These are phyloP conservation scores for Cyphomyrmex costatus DNA, from an alignment of 1,140 invertebrate species.

Conservation along the genomic window DNA sequence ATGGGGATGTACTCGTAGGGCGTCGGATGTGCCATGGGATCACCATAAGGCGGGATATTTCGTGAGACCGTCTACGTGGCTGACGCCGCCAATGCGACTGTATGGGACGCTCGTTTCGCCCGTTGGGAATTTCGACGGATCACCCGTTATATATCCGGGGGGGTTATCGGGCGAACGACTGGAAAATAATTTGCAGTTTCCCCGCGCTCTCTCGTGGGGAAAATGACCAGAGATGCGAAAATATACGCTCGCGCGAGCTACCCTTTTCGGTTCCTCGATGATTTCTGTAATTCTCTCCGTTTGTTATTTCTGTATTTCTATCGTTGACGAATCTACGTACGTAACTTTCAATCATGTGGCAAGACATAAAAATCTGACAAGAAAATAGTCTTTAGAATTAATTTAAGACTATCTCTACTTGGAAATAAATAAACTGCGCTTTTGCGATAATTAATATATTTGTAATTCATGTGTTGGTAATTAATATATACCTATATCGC, in stretches of 20 bases:
- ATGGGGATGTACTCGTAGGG: conserved; percentile 70
- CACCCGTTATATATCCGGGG: conserved; percentile 82
- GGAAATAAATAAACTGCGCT: too few species aligned
- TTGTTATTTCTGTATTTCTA: conserved; percentile 26
- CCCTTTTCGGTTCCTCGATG: conserved; percentile 10
- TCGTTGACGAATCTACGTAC: neutral
- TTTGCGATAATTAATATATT: neutral
- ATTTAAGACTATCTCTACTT: neutral
- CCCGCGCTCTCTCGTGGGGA: conserved; percentile 66
- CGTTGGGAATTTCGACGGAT: conserved; percentile 80
- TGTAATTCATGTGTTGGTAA: neutral
- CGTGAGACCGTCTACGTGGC: conserved; percentile 73
- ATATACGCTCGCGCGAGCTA: conserved; percentile 27
- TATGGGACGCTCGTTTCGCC: conserved; percentile 63
- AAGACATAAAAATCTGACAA: neutral
- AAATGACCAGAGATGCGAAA: conserved; percentile 70
- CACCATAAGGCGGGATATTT: conserved; percentile 85
- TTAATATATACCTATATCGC: neutral
- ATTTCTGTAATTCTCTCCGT: conserved; percentile 33
- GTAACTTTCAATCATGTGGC: neutral
- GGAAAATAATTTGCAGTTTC: conserved; percentile 79
- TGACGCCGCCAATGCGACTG: conserved; percentile 29
- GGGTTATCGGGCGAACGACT: conserved; percentile 73
- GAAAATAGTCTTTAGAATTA: neutral
- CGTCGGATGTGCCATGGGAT: conserved; percentile 79